Evolutionary conservation across 2,888 invertebrate species (phyloP).

Genomic region (Monopis laevigella): DNA sequence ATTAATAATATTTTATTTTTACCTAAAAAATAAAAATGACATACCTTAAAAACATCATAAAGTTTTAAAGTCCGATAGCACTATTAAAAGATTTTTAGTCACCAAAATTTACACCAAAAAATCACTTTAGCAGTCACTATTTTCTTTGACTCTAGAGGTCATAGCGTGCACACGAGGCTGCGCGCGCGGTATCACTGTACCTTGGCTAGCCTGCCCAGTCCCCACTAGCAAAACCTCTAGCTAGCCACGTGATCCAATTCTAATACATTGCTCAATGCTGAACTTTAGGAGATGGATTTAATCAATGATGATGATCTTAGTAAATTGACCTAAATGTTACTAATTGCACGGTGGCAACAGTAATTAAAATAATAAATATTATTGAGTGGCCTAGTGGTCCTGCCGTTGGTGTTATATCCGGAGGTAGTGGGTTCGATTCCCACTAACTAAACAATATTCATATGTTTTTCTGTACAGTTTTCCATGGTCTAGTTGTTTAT

Average conservation of each 20-base stretch:
- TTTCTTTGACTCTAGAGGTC: constrained; percentile 1
- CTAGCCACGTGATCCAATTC: constrained; percentile 5
- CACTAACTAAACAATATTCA: too few relatives aligned
- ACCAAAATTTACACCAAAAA: constrained; percentile 1
- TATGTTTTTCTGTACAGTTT: too few relatives aligned
- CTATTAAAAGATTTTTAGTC: constrained; percentile 1
- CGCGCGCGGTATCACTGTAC: neutral
- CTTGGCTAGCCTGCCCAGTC: neutral
- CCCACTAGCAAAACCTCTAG: constrained; percentile 1
- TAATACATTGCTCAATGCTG: constrained; percentile 5
- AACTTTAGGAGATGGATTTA: too few relatives aligned
- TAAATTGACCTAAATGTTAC: too few relatives aligned
- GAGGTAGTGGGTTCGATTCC: too few relatives aligned
- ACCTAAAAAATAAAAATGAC: neutral
- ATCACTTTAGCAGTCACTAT: neutral
- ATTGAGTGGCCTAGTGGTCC: too few relatives aligned
- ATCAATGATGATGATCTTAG: too few relatives aligned
- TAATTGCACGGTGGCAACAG: too few relatives aligned
- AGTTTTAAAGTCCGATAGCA: neutral
- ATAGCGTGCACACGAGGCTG: constrained; percentile 1
- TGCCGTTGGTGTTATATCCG: too few relatives aligned
- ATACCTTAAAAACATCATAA: constrained; percentile 4
- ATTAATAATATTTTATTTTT: too few relatives aligned
- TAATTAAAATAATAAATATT: too few relatives aligned
- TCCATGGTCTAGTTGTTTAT: too few relatives aligned